Conservation (phyloP, 2,888 invertebrate species). For the Lydus trimaculatus region DNA sequence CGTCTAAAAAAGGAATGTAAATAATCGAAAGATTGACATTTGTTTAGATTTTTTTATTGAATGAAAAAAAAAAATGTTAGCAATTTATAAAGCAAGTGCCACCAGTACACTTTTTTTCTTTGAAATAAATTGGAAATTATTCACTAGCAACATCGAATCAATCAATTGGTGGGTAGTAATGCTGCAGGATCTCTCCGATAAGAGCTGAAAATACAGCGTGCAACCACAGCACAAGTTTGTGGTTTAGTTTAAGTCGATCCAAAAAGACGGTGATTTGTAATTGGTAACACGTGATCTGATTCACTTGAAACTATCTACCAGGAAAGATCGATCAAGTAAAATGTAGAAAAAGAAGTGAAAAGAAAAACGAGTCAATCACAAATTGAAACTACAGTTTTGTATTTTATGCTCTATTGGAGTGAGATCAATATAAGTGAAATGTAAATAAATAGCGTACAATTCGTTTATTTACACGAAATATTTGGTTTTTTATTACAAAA, state of each 20-base stretch:
- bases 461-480: neutral
- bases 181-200: conserved; percentile 11
- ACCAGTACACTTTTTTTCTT: neutral
- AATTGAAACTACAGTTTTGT: conserved; percentile 42
- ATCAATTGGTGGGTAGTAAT: conserved; percentile 15
- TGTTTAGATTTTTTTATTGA: neutral
- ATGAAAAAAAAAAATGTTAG: neutral
- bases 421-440: conserved; percentile 30
- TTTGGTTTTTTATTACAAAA: conserved; percentile 21
- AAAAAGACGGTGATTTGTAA: conserved; percentile 18
- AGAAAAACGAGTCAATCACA: conserved; percentile 43
- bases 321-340: conserved; percentile 9
- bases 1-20: conserved; percentile 5
- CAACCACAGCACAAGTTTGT: conserved; percentile 42
- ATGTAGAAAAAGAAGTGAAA: conserved; percentile 34
- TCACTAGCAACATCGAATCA: conserved; percentile 8
- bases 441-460: neutral
- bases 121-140: neutral
- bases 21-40: neutral
- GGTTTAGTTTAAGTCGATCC: conserved; percentile 35
- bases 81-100: neutral
- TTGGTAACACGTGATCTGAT: conserved; percentile 4
- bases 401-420: conserved; percentile 37
- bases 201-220: conserved; percentile 4
- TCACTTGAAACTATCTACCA: neutral